Percentiles rank a stretch among this genome's conserved stretches.
phyloP scores from a whole-genome alignment of 2,888 invertebrate genomes.

The Pyralis farinalis region DNA sequence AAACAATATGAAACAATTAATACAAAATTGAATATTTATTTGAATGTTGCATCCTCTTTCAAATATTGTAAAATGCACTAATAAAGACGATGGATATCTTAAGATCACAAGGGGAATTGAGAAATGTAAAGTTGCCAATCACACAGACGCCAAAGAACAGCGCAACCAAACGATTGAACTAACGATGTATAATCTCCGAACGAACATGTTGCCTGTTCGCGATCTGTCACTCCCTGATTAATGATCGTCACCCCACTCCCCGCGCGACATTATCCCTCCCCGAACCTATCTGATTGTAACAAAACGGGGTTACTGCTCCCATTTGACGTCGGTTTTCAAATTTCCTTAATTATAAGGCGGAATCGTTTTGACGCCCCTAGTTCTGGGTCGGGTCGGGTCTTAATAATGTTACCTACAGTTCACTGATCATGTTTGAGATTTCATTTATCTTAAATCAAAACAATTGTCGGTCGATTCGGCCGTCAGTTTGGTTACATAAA shows the following conservation, averaged over 20 bases:
- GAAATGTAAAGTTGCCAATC: too few species aligned
- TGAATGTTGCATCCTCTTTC: too few species aligned
- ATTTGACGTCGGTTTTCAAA: slow-evolving; percentile 57
- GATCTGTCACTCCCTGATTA: slow-evolving; percentile 67
- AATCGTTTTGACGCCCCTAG: slow-evolving; percentile 51
- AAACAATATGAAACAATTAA: too few species aligned
- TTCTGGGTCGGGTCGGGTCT: slow-evolving; percentile 19
- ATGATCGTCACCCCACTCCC: slow-evolving; percentile 37
- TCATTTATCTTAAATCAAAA: slow-evolving; percentile 19
- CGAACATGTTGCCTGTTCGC: slow-evolving; percentile 47
- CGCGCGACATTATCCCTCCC: slow-evolving; percentile 9
- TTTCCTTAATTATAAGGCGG: slow-evolving; percentile 71
- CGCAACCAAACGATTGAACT: slow-evolving; percentile 44
- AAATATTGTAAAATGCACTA: too few species aligned
- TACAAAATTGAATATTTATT: too few species aligned
- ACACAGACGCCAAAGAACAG: slow-evolving; percentile 19
- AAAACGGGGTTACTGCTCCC: slow-evolving; percentile 25
- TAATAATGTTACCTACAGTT: slow-evolving; percentile 22
- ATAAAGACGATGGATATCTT: too few species aligned
- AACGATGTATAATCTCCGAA: slow-evolving; percentile 49
- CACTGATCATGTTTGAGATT: slow-evolving; percentile 19
- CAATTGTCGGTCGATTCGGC: slow-evolving; percentile 2
- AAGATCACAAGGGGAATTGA: too few species aligned
- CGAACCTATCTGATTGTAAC: slow-evolving; percentile 35
- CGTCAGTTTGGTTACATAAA: not conserved